Conservation (phyloP, 1,140 invertebrate species). For the Bombus haemorrhoidalis region DNA sequence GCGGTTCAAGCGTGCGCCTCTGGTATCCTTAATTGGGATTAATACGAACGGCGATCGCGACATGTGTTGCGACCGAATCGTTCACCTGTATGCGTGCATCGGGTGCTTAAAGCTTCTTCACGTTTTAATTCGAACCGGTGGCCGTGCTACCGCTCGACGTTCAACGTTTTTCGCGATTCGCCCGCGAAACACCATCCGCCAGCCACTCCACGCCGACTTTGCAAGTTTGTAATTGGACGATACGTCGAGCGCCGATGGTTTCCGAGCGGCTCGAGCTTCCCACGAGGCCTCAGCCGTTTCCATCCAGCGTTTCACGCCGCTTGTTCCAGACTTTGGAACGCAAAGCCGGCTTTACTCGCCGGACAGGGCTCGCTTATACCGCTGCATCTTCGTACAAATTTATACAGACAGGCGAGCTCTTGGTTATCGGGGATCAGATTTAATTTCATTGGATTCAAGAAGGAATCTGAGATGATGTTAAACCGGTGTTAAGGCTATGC, state of each 20-base stretch:
- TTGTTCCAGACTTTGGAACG: neutral
- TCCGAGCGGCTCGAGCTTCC: slow-evolving; percentile 1
- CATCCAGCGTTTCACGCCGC: neutral
- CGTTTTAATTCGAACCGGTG: slow-evolving; percentile 55
- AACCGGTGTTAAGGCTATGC: too few species aligned
- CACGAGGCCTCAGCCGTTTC: neutral
- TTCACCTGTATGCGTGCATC: neutral
- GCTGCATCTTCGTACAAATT: too few species aligned
- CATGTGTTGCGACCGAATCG: slow-evolving; percentile 29
- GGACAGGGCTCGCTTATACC: too few species aligned
- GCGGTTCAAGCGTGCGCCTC: slow-evolving; percentile 16
- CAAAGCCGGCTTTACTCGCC: neutral
- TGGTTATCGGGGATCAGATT: too few species aligned
- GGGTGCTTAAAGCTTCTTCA: slow-evolving; percentile 54
- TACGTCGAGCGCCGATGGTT: neutral
- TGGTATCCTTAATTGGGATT: slow-evolving; percentile 63
- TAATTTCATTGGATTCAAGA: too few species aligned
- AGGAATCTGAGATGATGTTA: too few species aligned
- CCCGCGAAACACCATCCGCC: neutral
- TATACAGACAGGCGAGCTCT: too few species aligned
- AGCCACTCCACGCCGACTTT: neutral
- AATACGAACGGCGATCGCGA: slow-evolving; percentile 52
- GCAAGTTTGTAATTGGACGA: slow-evolving; percentile 42
- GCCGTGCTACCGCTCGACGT: slow-evolving; percentile 10
- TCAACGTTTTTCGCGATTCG: slow-evolving; percentile 31